Percentiles rank a stretch among this genome's conserved stretches.
phyloP scores from a whole-genome alignment of 2,888 invertebrate genomes.

The Drosophila mulleri region DNA sequence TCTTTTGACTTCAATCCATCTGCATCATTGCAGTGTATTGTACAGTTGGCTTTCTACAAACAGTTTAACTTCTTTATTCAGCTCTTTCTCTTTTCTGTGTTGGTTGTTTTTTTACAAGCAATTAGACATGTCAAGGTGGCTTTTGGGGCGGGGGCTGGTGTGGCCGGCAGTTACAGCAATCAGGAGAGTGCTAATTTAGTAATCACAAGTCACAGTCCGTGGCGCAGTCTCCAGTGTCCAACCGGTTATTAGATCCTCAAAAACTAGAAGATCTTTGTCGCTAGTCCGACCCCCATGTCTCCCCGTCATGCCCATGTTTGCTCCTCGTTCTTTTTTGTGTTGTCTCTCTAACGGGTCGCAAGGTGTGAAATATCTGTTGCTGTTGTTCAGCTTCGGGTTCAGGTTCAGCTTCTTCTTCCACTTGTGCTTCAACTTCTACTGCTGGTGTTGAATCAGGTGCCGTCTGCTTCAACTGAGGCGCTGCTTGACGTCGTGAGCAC shows the following conservation, averaged over 20 bases:
- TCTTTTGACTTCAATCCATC: not conserved
- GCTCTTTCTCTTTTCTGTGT: slow-evolving; percentile 34
- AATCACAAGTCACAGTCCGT: slow-evolving; percentile 64
- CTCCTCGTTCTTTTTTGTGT: slow-evolving; percentile 1
- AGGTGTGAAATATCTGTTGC: slow-evolving; percentile 69
- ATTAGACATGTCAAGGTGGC: slow-evolving; percentile 55
- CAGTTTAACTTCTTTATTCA: slow-evolving; percentile 2
- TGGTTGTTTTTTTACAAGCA: slow-evolving; percentile 23
- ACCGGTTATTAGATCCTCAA: slow-evolving; percentile 59
- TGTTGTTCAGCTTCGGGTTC: slow-evolving; percentile 9
- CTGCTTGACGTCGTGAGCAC: slow-evolving; percentile 69
- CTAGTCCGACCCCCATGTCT: slow-evolving; percentile 15
- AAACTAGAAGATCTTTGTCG: slow-evolving; percentile 31
- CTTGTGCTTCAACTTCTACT: not conserved
- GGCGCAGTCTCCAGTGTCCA: slow-evolving; percentile 15
- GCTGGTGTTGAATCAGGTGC: slow-evolving; percentile 69
- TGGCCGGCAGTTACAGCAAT: slow-evolving; percentile 39
- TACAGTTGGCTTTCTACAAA: not conserved
- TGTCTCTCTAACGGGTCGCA: slow-evolving; percentile 61
- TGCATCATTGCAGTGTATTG: not conserved
- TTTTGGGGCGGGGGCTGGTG: not conserved
- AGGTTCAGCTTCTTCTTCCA: not conserved
- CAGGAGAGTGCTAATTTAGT: slow-evolving; percentile 75
- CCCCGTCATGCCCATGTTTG: not conserved
- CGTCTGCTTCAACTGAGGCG: slow-evolving; percentile 34